A percentile compares a stretch with the other conserved stretches of the same genome.
Evolutionary conservation across 2,113 vertebrate genomes (phyloP).

Genomic region (Lethenteron camtschaticum): DNA sequence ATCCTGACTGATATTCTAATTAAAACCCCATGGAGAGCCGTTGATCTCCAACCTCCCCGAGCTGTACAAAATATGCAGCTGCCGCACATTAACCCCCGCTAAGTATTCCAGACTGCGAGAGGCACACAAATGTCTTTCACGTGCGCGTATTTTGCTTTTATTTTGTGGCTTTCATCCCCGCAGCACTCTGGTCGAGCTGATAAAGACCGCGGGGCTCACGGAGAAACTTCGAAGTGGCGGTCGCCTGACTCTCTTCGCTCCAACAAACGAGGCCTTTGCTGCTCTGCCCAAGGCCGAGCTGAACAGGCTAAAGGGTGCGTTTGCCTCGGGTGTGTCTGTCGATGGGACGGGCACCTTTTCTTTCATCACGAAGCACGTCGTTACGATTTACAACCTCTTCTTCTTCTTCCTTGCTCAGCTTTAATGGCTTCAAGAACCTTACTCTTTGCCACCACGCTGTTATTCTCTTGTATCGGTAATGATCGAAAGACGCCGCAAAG

Average conservation of each 20-base stretch:
- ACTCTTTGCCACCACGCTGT: background rate
- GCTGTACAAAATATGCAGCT: no score
- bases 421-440: background rate
- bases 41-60: no score
- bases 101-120: no score
- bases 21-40: no score
- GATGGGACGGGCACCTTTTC: no score
- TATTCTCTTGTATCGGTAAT: background rate
- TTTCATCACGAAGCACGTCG: no score
- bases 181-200: constrained; percentile 4
- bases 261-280: background rate
- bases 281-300: background rate
- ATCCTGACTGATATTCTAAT: no score
- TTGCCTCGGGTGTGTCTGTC: no score
- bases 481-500: no score
- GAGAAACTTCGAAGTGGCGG: background rate
- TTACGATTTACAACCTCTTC: background rate
- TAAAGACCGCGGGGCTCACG: background rate
- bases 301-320: background rate
- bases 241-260: background rate
- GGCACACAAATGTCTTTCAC: no score
- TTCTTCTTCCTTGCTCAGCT: background rate
- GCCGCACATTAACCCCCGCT: no score
- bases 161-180: background rate
- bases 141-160: background rate